Conservation (phyloP, 2,797 vertebrate genomes). For the Melanotaenia maccullochi region DNA sequence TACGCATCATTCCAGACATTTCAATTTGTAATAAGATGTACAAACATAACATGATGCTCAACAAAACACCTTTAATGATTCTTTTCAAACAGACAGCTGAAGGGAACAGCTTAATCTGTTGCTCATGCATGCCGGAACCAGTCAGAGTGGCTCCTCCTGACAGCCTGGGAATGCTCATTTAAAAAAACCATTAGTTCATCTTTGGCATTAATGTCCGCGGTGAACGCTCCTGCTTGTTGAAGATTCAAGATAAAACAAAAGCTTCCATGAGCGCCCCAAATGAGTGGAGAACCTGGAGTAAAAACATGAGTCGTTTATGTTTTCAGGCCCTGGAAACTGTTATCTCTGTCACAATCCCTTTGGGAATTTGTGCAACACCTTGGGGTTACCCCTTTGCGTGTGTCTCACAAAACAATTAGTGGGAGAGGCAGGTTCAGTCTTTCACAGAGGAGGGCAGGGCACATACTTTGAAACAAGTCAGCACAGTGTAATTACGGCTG, state of each 20-base stretch:
- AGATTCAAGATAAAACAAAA: background rate
- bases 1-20: slow-evolving; percentile 36
- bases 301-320: background rate
- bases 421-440: slow-evolving; percentile 58
- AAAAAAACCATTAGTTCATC: slow-evolving; percentile 5
- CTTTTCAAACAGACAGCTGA: background rate
- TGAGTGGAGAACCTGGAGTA: background rate
- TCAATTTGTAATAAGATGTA: background rate
- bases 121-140: background rate
- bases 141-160: background rate
- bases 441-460: slow-evolving; percentile 56
- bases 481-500: background rate
- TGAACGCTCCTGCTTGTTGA: background rate
- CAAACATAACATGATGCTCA: background rate
- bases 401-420: slow-evolving; percentile 69
- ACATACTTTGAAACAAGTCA: slow-evolving; percentile 56
- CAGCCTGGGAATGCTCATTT: slow-evolving; percentile 3
- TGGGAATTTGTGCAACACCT: slow-evolving; percentile 21
- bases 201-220: background rate
- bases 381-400: slow-evolving; percentile 22
- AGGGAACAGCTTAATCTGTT: background rate
- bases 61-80: background rate
- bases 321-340: slow-evolving; percentile 27
- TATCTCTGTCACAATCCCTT: slow-evolving; percentile 18
- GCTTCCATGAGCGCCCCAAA: background rate